Base-by-base conservation (phyloP, 2,113 vertebrate genomes). In the Laticauda laticaudata region DNA sequence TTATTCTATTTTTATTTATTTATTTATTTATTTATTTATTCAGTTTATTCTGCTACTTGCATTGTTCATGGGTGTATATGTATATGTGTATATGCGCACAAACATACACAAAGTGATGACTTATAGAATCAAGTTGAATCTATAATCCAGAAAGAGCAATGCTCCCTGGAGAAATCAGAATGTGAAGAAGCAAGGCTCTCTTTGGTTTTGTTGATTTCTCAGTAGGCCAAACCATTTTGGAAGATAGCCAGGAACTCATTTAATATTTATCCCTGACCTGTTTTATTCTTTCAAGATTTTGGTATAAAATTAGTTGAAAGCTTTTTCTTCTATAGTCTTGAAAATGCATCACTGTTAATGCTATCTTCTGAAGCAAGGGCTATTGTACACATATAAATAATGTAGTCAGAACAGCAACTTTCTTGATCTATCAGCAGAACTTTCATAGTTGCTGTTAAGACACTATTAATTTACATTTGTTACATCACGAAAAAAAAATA, bases 211-310 rank as follows among this genome's bases (percentile, higher is more conserved):
- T 96, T 96, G 97, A 97, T 96, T 97, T 93, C 92, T 96, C 97
- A 98, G 96, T 97, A 98, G 97, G 97, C 97, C 97, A 98, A 95
- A 97, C 97, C 94, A 95, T 94, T 97, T 95, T 98, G 97, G 97
- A 97, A 94, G 93, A 95, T 96, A 95, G 96, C 97, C 97, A 97
- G 88, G 96, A 96, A 93, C 93, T 97, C 96, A 97, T 97, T 97
- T 97, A 94, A 96, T 97, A 98, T 98, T 98, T 96, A 97, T 96
- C 20, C 0, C 95, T 97, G 97, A 98, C 97, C 98, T 96, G 94
- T 95, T 97, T 98, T 96, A 97, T 97, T 97, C 96, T 96, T 97
- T 95, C 93, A 97, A 97, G 95, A 95, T 97, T 97, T 98, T 93
- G 96, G 91, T 94, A 97, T 97, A 96, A 97, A 97, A 96, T 96